Evolutionary conservation across 2,888 invertebrate species (phyloP).

Genomic region (Zygogramma bicolorata): DNA sequence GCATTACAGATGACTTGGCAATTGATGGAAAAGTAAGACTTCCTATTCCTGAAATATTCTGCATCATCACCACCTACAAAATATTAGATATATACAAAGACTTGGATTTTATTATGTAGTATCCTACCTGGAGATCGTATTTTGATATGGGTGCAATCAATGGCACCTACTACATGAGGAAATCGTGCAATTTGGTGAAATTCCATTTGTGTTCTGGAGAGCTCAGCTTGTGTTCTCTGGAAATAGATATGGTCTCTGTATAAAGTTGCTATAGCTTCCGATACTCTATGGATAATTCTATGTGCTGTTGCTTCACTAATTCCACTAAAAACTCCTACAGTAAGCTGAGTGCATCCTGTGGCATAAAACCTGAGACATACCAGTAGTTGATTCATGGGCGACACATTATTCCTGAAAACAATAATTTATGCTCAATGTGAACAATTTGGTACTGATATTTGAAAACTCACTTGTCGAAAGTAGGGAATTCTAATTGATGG

Average conservation of each 20-base stretch:
- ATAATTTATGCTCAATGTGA: no score
- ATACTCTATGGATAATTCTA: neutral
- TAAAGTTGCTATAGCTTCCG: neutral
- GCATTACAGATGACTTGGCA: no score
- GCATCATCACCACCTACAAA: neutral
- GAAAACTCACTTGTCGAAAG: no score
- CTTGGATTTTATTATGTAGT: neutral
- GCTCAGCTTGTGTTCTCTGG: neutral
- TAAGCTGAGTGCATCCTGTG: neutral
- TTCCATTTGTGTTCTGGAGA: neutral
- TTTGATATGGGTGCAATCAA: slow-evolving; percentile 54
- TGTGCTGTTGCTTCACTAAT: neutral
- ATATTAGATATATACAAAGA: neutral
- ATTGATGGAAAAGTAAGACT: no score
- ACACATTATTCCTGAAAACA: neutral
- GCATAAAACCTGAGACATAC: neutral
- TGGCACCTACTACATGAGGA: slow-evolving; percentile 41
- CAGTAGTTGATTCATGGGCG: neutral
- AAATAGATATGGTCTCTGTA: neutral
- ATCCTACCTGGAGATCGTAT: neutral
- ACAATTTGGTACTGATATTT: no score
- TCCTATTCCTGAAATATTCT: neutral
- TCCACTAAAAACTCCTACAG: neutral
- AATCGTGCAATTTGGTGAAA: slow-evolving; percentile 15
- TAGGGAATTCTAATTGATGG: no score